Evolutionary conservation across 2,113 vertebrate genomes (phyloP).

Genomic region (Callopanchax toddi): DNA sequence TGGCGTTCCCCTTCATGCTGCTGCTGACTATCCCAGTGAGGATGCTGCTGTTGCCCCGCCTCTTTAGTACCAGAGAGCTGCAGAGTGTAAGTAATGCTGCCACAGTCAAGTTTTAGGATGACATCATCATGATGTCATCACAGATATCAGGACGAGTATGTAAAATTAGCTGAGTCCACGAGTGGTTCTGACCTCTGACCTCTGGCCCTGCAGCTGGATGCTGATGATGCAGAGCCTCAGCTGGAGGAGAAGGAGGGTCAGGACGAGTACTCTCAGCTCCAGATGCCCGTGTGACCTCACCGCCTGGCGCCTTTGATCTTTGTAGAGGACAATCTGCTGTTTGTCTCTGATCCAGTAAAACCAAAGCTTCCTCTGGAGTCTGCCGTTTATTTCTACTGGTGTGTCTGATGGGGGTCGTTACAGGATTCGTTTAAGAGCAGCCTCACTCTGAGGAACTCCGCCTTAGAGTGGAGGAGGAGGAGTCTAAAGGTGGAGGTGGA

Average conservation of each 20-base stretch:
- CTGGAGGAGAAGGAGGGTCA: constrained; percentile 89
- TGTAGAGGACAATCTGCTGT: no score
- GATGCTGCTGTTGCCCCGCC: constrained; percentile 87
- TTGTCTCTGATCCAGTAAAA: no score
- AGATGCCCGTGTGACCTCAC: constrained; percentile 88
- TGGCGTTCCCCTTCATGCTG: constrained; percentile 94
- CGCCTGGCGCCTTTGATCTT: no score
- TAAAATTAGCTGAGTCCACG: neutral
- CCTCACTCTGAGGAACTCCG: no score
- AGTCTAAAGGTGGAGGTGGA: no score
- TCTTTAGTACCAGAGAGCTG: constrained; percentile 88
- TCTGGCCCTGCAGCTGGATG: constrained; percentile 84
- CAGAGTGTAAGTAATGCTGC: constrained; percentile 92
- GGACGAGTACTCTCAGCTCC: constrained; percentile 94
- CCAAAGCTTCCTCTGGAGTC: no score
- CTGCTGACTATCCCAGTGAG: constrained; percentile 92
- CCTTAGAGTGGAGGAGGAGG: no score
- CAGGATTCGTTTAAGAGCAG: no score
- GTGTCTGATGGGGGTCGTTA: no score
- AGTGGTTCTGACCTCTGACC: constrained; percentile 19
- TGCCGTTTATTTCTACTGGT: no score
- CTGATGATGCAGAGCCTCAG: constrained; percentile 86
- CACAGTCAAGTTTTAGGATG: no score
- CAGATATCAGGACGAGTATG: neutral
- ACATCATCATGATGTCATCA: neutral